Evolutionary conservation across 2,888 invertebrate species (phyloP).

Genomic region (Zygaena filipendulae): DNA sequence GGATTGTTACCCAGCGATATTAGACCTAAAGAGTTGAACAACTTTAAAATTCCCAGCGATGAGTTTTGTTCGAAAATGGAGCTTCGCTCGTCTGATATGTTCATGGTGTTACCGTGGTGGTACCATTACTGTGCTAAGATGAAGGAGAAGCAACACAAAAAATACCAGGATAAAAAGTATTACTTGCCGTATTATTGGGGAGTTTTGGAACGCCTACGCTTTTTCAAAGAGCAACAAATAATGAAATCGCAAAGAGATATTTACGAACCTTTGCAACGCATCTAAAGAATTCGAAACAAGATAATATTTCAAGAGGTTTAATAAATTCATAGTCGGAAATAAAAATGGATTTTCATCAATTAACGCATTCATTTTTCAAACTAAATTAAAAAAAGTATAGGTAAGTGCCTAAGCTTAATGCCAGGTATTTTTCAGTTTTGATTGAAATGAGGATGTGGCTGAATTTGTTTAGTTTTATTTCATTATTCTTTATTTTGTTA

Average conservation of each 20-base stretch:
- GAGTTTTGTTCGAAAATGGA: conserved; percentile 28
- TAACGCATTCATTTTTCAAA: too few species aligned
- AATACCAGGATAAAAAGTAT: conserved; percentile 1
- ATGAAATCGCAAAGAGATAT: not conserved
- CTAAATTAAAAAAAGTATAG: too few species aligned
- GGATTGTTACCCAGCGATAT: conserved; percentile 1
- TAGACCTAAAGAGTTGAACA: conserved; percentile 3
- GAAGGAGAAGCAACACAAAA: conserved; percentile 17
- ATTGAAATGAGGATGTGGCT: too few species aligned
- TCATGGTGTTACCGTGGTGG: conserved; percentile 37
- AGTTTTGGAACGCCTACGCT: conserved; percentile 17
- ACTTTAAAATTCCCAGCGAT: conserved; percentile 24
- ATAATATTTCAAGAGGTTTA: too few species aligned
- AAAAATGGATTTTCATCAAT: too few species aligned
- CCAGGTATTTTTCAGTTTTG: too few species aligned
- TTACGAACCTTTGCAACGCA: conserved; percentile 2
- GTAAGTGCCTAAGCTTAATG: too few species aligned
- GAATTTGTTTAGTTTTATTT: too few species aligned
- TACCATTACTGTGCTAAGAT: conserved; percentile 27
- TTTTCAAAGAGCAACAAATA: conserved; percentile 16
- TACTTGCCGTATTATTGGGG: conserved; percentile 18
- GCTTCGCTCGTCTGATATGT: conserved; percentile 17
- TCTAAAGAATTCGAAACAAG: not conserved
- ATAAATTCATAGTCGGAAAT: too few species aligned
- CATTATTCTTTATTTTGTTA: too few species aligned